Conservation (phyloP, 2,797 vertebrate genomes). For the Gobionotothen gibberifrons region DNA sequence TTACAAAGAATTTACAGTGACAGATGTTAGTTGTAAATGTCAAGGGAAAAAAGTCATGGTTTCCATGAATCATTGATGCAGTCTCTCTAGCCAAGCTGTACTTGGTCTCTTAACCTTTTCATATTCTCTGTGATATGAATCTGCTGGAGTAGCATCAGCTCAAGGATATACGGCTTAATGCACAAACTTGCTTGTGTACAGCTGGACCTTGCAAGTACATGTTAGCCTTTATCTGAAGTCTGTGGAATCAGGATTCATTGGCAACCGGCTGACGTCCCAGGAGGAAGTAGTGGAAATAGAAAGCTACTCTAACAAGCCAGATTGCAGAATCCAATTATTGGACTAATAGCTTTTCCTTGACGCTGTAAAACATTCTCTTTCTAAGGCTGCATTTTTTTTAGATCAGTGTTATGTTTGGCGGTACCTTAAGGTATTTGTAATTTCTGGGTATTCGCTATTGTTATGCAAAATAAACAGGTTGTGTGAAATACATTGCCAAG, state of each 20-base stretch:
- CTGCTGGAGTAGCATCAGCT: conserved; percentile 59
- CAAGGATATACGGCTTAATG: conserved; percentile 49
- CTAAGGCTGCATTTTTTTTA: conserved; percentile 62
- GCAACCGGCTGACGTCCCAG: conserved; percentile 69
- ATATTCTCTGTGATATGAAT: conserved; percentile 70
- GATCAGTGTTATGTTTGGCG: conserved; percentile 60
- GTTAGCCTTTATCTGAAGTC: conserved; percentile 66
- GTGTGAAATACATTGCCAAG: conserved; percentile 44
- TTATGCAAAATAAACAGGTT: conserved; percentile 51
- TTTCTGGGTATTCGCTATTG: conserved; percentile 50
- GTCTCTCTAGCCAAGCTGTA: conserved; percentile 40
- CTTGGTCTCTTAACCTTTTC: conserved; percentile 64
- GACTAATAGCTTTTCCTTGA: conserved; percentile 73
- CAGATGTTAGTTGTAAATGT: conserved; percentile 57
- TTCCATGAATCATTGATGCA: conserved; percentile 62
- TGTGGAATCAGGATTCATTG: conserved; percentile 72
- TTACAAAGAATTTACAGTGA: conserved; percentile 42
- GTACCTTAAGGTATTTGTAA: conserved; percentile 54
- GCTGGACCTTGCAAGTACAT: conserved; percentile 50
- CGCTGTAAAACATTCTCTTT: conserved; percentile 64
- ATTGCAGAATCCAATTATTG: conserved; percentile 79
- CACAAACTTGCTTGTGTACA: conserved; percentile 46
- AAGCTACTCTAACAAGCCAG: conserved; percentile 75
- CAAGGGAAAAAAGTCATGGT: conserved; percentile 40
- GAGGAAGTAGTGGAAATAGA: conserved; percentile 73